phyloP scores from a whole-genome alignment of 1,140 invertebrate species.

The Aphaenogaster rudis region DNA sequence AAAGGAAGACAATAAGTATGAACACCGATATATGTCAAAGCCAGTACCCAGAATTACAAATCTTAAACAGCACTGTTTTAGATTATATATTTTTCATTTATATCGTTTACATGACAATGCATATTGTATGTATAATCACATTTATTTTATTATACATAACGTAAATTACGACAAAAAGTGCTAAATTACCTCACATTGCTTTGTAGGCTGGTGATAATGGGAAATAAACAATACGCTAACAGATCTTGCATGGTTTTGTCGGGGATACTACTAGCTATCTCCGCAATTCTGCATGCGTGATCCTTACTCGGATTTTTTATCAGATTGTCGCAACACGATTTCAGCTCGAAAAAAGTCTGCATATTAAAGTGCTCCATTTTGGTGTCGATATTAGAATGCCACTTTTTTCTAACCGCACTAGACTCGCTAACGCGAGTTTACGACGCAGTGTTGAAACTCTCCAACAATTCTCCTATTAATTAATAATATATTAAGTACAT shows the following conservation, averaged over 20 bases:
- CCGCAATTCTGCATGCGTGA: slow-evolving; percentile 78
- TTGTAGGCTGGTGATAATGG: slow-evolving; percentile 86
- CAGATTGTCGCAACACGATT: slow-evolving; percentile 87
- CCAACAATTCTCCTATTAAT: neutral
- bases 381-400: neutral
- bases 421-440: neutral
- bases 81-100: neutral
- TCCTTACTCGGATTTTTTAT: slow-evolving; percentile 84
- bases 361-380: slow-evolving; percentile 71
- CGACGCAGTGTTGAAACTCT: neutral
- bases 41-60: too few relatives aligned
- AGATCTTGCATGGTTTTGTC: slow-evolving; percentile 85
- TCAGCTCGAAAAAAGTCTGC: slow-evolving; percentile 85
- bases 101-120: neutral
- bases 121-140: neutral
- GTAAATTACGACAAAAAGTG: slow-evolving; percentile 69
- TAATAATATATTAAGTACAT: neutral
- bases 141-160: neutral
- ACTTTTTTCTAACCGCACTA: neutral
- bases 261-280: slow-evolving; percentile 80
- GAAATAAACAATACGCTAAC: slow-evolving; percentile 87
- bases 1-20: too few relatives aligned
- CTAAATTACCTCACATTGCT: slow-evolving; percentile 85
- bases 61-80: neutral
- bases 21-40: too few relatives aligned